Base-by-base conservation (phyloP, 53 echinoderm and acorn worm genomes). In the Arbacia lixula region DNA sequence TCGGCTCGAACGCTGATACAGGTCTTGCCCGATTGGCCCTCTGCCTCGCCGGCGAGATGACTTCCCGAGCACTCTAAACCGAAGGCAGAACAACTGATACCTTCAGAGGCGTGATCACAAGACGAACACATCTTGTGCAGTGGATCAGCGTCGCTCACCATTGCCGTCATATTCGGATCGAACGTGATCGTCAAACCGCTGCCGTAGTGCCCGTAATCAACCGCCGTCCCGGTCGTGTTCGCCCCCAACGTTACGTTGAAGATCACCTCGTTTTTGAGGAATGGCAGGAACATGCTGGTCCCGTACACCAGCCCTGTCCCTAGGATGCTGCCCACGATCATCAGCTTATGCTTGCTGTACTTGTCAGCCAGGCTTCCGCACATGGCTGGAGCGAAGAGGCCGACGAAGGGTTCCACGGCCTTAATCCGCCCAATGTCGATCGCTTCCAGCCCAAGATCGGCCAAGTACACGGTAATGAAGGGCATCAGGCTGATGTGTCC, bases 381-480 rank as follows among this genome's bases (percentile, higher is more conserved):
- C 16, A 94, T 1, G 1, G 92, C 92, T 25, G 88, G 84, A 36
- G 88, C 85, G 12, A 92, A 12, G 43, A 91, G 83, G 33, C 82
- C 75, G 14, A 88, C 66, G 34, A 86, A 73, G 4, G 99, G 99
- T 31, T 94, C 89, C 11, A 99, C 71, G 58, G 91, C 92, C 9
- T 84, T 71, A 82, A 91, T 87, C 51, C 92, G 68, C 17, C 94
- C 99, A 51, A 91, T 92, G 51, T 99, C 92, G 17, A 89, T 53
- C 6, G 92, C 55, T 17, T 88, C 81, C 29, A 99, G 83, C 21
- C 99, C 99, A 19, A 99, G 84, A 31, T 92, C 86, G 24, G 86
- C 68, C 92, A 99, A 87, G 89, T 92, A 99, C 50, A 99, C 91
- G 9, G 99, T 92, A 32, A 99, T 49, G 75, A 92, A 99, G 14